phyloP scores from a whole-genome alignment of 2,888 invertebrate species.

The Eristalis tenax region DNA sequence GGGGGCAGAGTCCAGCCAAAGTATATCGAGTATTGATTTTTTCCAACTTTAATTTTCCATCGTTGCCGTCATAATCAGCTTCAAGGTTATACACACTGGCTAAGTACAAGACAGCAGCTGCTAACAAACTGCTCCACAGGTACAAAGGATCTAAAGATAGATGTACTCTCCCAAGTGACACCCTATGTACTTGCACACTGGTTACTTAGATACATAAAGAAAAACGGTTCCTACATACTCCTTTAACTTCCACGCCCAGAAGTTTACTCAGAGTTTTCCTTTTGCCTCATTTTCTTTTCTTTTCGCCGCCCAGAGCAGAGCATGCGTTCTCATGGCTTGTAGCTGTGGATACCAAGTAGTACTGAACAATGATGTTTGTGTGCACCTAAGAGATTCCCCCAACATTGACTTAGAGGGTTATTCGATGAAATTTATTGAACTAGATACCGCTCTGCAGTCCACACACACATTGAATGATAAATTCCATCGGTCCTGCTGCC shows the following conservation, averaged over 20 bases:
- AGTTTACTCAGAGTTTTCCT: slow-evolving; percentile 26
- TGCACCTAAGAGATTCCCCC: slow-evolving; percentile 45
- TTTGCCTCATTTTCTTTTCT: slow-evolving; percentile 39
- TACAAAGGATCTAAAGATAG: slow-evolving; percentile 60
- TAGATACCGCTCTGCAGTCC: slow-evolving; percentile 63
- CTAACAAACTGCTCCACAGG: slow-evolving; percentile 61
- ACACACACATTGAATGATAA: slow-evolving; percentile 51
- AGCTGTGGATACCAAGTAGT: slow-evolving; percentile 49
- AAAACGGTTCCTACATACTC: slow-evolving; percentile 58
- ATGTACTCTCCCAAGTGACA: slow-evolving; percentile 59
- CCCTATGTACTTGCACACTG: slow-evolving; percentile 29
- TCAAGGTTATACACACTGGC: slow-evolving; percentile 56
- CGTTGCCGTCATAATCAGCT: slow-evolving; percentile 58
- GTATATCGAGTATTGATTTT: slow-evolving; percentile 65
- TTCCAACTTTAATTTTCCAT: slow-evolving; percentile 56
- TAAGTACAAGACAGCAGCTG: slow-evolving; percentile 39
- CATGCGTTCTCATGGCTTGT: slow-evolving; percentile 63
- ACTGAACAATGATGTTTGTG: slow-evolving; percentile 30
- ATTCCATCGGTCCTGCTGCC: slow-evolving; percentile 52
- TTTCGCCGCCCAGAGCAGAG: slow-evolving; percentile 39
- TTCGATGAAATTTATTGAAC: slow-evolving; percentile 69
- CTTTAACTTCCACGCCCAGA: slow-evolving; percentile 67
- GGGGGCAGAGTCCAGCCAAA: slow-evolving; percentile 19
- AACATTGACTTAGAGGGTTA: slow-evolving; percentile 63
- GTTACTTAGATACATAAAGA: slow-evolving; percentile 19